Percentiles rank a stretch among this genome's conserved stretches.
Conservation (phyloP, 92 coral and sea anemone species). For the Bergia sp. region DNA sequence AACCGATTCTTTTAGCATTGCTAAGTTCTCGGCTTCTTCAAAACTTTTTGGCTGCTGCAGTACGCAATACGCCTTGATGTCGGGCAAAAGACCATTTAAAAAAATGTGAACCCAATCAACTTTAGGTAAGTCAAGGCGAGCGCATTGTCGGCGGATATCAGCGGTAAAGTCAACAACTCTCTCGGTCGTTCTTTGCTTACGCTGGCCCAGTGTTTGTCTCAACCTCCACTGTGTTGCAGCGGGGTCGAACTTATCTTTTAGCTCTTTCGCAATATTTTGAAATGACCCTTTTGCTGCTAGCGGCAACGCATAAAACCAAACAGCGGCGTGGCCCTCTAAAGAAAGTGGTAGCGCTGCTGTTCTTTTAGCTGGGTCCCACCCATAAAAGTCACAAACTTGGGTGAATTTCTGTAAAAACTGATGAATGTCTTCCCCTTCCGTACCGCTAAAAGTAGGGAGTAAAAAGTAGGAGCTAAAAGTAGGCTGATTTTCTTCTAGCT, state of each 20-base stretch:
- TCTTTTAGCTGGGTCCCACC: constrained; percentile 2
- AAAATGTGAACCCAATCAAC: constrained; percentile 20
- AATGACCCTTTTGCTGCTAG: not conserved
- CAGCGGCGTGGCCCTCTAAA: constrained; percentile 20
- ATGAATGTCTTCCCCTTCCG: constrained; percentile 17
- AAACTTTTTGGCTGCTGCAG: constrained; percentile 26
- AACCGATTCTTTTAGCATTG: constrained; percentile 25
- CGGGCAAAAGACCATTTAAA: constrained; percentile 10
- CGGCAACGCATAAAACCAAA: constrained; percentile 27
- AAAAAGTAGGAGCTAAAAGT: too few species aligned
- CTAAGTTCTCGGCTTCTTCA: too few species aligned
- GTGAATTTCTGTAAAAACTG: constrained; percentile 23
- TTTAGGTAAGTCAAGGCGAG: constrained; percentile 22
- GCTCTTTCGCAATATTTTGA: not conserved
- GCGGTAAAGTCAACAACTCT: not conserved
- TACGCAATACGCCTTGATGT: not conserved
- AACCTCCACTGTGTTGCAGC: constrained; percentile 13
- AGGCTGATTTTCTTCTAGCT: too few species aligned
- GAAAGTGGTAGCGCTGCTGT: not conserved
- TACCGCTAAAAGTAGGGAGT: constrained; percentile 22
- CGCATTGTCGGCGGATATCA: constrained; percentile 27
- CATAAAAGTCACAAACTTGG: constrained; percentile 8
- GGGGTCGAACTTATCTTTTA: constrained; percentile 21
- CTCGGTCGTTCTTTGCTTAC: constrained; percentile 23
- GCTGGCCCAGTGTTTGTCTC: constrained; percentile 36